Evolutionary conservation across 1,140 invertebrate genomes (phyloP).

Genomic region (Halesus radiatus): DNA sequence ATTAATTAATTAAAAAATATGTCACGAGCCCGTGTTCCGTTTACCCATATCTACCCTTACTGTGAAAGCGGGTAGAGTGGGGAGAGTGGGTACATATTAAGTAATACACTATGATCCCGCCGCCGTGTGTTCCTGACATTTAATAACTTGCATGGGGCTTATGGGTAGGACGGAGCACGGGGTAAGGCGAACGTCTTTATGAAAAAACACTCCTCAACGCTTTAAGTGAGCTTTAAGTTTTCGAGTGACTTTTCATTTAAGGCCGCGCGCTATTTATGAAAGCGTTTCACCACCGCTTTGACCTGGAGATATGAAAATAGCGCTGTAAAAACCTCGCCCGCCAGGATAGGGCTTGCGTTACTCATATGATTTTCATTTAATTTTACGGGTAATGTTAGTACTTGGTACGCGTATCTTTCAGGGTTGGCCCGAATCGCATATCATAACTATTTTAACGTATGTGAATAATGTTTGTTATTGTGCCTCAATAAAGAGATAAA

Average conservation of each 20-base stretch:
- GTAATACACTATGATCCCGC: slow-evolving; percentile 46
- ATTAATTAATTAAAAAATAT: too few species aligned
- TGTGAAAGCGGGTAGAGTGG: too few species aligned
- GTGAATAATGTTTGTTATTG: too few species aligned
- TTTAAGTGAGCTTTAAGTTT: slow-evolving; percentile 47
- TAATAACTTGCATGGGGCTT: slow-evolving; percentile 52
- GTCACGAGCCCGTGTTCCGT: too few species aligned
- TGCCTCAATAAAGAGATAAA: too few species aligned
- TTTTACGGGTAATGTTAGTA: too few species aligned
- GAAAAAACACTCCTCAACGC: slow-evolving; percentile 45
- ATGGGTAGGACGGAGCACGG: slow-evolving; percentile 24
- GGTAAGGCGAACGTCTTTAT: slow-evolving; percentile 42
- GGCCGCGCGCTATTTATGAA: slow-evolving; percentile 40
- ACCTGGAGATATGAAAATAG: slow-evolving; percentile 21
- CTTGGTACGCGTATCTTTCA: too few species aligned
- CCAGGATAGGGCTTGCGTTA: neutral
- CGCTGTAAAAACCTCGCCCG: neutral
- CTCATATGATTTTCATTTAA: too few species aligned
- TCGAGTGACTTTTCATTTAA: slow-evolving; percentile 51
- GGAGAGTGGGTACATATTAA: slow-evolving; percentile 30
- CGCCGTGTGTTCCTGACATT: slow-evolving; percentile 47
- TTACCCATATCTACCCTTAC: too few species aligned
- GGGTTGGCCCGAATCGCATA: too few species aligned
- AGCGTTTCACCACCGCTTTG: slow-evolving; percentile 32
- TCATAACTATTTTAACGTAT: too few species aligned